Evolutionary conservation across 2,888 invertebrate genomes (phyloP), one percentile per base, ranked within the genome.

Genomic region (Isotomurus palustris): DNA sequence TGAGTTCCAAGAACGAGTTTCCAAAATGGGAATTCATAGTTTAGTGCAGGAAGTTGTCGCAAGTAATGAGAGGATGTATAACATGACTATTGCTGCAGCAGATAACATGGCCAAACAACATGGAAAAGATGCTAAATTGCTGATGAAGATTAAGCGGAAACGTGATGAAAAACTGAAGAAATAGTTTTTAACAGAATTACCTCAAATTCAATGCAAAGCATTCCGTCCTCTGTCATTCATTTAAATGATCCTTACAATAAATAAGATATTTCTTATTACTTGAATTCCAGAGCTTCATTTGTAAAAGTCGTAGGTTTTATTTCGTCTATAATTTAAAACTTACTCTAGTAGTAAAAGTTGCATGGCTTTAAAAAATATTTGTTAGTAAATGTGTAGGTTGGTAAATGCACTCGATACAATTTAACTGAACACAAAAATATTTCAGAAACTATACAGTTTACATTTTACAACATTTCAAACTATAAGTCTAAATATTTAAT

Each of bases 31-130:
- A 28, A 55, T 62, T 25, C 62, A 58, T 3, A 52, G 58, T 35
- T 36, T 62, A 19, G 62, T 62, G 1, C 22, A 56, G n/a, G 62
- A 62, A 50, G 62, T 62, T 1, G 22, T 62, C 21, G 58, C 58
- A 22, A 62, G 62, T 50, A 62, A 62, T 36, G 58, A 58, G 29
- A 21, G 62, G 28, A 62, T 62, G 62, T 62, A 62, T 29, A 36
- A 28, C 21, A 50, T 56, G 56, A 58, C 62, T 10, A 50, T 62
- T 2, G 48, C 50, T 14, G 62, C 62, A 2, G 50, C 56, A 44
- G 40, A 56, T 38, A 48, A 62, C 48, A 56, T 62, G 58, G 50
- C 53, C 0, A 62, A 56, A 14, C 47, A 53, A 38, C 40, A 50
- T 22, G 50, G 50, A 4, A 50, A 38, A 38, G 25, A 50, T 50